Evolutionary conservation across 2,888 invertebrate species (phyloP), one percentile per base, ranked within the genome.

Genomic region (Thereva nobilitata): DNA sequence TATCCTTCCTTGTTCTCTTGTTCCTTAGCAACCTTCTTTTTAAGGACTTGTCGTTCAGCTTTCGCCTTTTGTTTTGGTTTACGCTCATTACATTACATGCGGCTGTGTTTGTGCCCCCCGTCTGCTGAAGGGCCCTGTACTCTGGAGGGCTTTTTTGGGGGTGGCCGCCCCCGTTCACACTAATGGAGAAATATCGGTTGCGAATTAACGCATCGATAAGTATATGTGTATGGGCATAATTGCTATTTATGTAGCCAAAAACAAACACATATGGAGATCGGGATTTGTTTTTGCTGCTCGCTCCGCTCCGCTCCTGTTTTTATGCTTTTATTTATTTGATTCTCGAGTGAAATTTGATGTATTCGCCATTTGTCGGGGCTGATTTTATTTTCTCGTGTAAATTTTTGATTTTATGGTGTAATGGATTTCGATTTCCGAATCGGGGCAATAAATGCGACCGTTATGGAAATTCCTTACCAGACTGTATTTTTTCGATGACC

Each of bases 131-230:
- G 34, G 23, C 23, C 47, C 6, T 9, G 6, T 37, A 35, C 37
- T 38, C 5, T 10, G n/a, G 59, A 35, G 49, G 59, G 5, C 47
- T 47, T 23, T n/a, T 23, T 23, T 2, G 23, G 23, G 23, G 59
- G 42, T 9, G 12, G 37, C 59, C 59, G 47, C 37, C 4, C 37
- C 37, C 38, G 61, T 61, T 47, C 59, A 56, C 59, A 66, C 61
- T 66, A 68, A 68, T 63, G 68, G 68, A 61, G 65, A 65, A 66
- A 68, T 68, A 68, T 68, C 50, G 68, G 68, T 68, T 68, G 65
- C 68, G 61, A 68, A 68, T 68, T 68, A 68, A 65, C 65, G 68
- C 65, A 38, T 47, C 54, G 42, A 59, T 65, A 68, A 68, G 50
- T 65, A 66, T 59, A 65, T 56, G 57, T 65, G 65, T 68, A 68